Percentiles rank a stretch among this genome's conserved stretches.
Evolutionary conservation across 2,888 invertebrate species (phyloP).

Genomic region (Diarsia rubi): DNA sequence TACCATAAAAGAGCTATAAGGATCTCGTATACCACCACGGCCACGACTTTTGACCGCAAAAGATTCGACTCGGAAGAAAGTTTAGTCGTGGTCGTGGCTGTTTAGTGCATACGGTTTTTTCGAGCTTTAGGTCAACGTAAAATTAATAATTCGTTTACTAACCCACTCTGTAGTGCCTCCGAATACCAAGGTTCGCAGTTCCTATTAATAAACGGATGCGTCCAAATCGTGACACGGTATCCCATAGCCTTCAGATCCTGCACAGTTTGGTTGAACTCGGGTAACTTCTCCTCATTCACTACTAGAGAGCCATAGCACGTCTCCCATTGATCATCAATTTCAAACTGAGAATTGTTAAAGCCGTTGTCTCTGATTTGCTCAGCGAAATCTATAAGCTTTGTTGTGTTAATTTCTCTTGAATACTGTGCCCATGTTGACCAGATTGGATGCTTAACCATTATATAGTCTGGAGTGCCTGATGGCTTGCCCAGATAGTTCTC

Average conservation of each 20-base stretch:
- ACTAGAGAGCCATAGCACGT: constrained; percentile 95
- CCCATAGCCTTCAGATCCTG: constrained; percentile 91
- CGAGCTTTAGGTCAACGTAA: not conserved
- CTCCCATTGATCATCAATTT: constrained; percentile 97
- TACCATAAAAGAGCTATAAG: not conserved
- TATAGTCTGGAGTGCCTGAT: constrained; percentile 91
- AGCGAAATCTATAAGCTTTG: constrained; percentile 92
- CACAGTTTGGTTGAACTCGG: constrained; percentile 92
- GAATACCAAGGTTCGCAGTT: constrained; percentile 92
- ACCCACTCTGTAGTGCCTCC: constrained; percentile 90
- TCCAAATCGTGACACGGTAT: constrained; percentile 95
- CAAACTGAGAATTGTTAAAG: constrained; percentile 94
- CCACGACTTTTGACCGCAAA: not conserved
- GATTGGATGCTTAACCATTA: constrained; percentile 94
- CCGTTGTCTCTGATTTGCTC: constrained; percentile 92
- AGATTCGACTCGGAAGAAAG: not conserved
- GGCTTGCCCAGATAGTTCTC: constrained; percentile 92
- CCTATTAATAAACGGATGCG: constrained; percentile 96
- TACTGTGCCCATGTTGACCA: constrained; percentile 97
- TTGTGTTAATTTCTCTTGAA: constrained; percentile 91
- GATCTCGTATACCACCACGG: not conserved
- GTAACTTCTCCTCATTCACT: constrained; percentile 93
- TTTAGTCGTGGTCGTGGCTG: not conserved
- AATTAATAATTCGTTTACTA: constrained; percentile 62
- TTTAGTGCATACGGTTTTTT: not conserved